Conservation (phyloP, 2,888 invertebrate species). For the Eudasyphora cyanicolor region DNA sequence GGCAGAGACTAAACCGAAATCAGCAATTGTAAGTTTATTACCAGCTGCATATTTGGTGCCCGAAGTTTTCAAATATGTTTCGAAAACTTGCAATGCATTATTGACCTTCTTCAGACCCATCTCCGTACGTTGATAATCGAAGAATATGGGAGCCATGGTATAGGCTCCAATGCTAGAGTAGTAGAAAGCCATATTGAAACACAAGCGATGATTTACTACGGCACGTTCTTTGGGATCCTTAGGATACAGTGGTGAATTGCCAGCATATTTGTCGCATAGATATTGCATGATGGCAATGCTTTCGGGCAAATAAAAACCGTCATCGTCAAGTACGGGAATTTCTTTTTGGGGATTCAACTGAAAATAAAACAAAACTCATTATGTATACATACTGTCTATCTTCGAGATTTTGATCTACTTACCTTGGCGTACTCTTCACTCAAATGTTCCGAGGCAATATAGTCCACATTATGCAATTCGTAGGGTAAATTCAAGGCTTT, state of each 20-base stretch:
- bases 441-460: constrained; percentile 87
- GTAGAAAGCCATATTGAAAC: constrained; percentile 89
- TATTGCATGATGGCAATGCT: constrained; percentile 86
- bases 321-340: constrained; percentile 89
- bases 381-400: background rate
- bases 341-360: constrained; percentile 90
- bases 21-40: constrained; percentile 87
- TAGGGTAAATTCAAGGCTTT: constrained; percentile 84
- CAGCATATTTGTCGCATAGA: constrained; percentile 88
- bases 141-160: constrained; percentile 87
- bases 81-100: constrained; percentile 84
- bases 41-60: constrained; percentile 85
- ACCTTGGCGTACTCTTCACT: constrained; percentile 86
- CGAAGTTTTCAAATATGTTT: constrained; percentile 84
- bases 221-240: constrained; percentile 86
- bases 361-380: constrained; percentile 1
- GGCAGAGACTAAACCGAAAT: constrained; percentile 86
- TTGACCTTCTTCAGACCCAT: constrained; percentile 85
- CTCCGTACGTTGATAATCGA: constrained; percentile 86
- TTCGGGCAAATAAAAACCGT: constrained; percentile 89
- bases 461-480: constrained; percentile 86
- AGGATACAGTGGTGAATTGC: constrained; percentile 85
- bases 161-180: constrained; percentile 83
- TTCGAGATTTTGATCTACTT: constrained; percentile 60
- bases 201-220: constrained; percentile 88